Evolutionary conservation across 2,113 vertebrate species (phyloP), one percentile per base, ranked within the genome.

Genomic region (Acrocephalus arundinaceus): DNA sequence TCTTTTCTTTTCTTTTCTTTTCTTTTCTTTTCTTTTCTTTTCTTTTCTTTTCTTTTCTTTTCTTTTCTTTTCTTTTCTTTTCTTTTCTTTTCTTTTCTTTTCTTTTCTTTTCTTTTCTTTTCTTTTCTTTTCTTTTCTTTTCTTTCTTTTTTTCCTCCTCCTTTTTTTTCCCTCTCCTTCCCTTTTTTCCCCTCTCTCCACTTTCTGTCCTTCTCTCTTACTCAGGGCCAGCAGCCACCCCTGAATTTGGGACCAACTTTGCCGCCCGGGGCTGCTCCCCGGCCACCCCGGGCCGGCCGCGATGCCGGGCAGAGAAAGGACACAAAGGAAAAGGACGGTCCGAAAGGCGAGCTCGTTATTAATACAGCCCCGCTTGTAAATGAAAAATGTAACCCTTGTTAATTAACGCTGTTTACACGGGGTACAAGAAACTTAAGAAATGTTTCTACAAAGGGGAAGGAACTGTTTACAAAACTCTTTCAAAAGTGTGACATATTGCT

Each of bases 391-490:
- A 96, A 96, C 87, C 78, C 96, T 96, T 96, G 96, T 97, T 97
- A 97, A 98, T 97, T 97, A 96, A 94, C 8, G 71, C 94, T 97
- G 96, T 97, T 97, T 97, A 96, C 97, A 97, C 31, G 97, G 96
- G 87, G 84, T 97, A 96, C 93, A 96, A 96, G 97, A 97, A 97
- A 97, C 97, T 97, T 96, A 95, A 98, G 98, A 97, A 97, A 95
- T 96, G 79, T 98, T 97, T 98, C 97, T 95, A 97, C 95, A 97
- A 95, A 97, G 95, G 97, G 97, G 96, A 98, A 98, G 96, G 97
- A 95, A 97, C 96, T 98, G 97, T 98, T 98, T 98, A 98, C 97
- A 98, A 96, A 98, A 97, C 95, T 97, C 96, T 98, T 98, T 98
- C 97, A 96, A 94, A 98, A 98, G 97, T 98, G 97, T 98, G 98